Base-by-base conservation (phyloP, 2,113 vertebrate species). In the Tachysurus vachellii region DNA sequence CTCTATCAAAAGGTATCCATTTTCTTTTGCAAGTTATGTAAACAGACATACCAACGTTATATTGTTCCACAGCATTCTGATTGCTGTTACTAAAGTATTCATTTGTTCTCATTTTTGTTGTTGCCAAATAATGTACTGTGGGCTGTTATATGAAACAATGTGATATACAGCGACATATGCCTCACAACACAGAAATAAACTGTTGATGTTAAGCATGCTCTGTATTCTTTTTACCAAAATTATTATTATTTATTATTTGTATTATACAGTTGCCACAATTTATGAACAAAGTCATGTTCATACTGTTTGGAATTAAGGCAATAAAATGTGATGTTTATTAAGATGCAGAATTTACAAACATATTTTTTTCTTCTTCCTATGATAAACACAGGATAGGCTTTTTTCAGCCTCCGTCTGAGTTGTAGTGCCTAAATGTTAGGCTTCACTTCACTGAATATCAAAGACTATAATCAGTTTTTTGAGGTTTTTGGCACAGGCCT, bases 1-100 rank as follows among this genome's bases (percentile, higher is more conserved):
- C 95, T 96, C 0, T 83, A 85, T 86, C 96, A 98, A 88, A 99
- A 97, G 97, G 98, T 99, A 95, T 80, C 17, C 7, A 66, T 84
- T 28, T 71, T 83, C 36, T 59, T 21, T 28, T 21, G 10, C 23
- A 36, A 4, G 11, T 54, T 70, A 28, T 70, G 16, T 53, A 13
- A 50, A 50, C 14, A 70, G 9, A 70, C 47, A 70, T 54, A 17
- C 75, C 28, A 79, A 23, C 9, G 11, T 59, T 59, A 36, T 79
- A 79, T 10, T 54, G 16, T 57, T 80, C 9, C 28, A 31, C 53
- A 31, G 31, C 47, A 31, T 70, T 66, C 21, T 50, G 23, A 17
- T 19, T 68, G 47, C 82, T 70, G 23, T 54, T 19, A 28, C 16
- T 47, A 77, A 77, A 5, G 10, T 75, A 76, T 77, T 54, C 14